These are phyloP conservation scores for Enteromius paludinosus DNA, from an alignment of 2,797 vertebrate species.

Conservation along the genomic window DNA sequence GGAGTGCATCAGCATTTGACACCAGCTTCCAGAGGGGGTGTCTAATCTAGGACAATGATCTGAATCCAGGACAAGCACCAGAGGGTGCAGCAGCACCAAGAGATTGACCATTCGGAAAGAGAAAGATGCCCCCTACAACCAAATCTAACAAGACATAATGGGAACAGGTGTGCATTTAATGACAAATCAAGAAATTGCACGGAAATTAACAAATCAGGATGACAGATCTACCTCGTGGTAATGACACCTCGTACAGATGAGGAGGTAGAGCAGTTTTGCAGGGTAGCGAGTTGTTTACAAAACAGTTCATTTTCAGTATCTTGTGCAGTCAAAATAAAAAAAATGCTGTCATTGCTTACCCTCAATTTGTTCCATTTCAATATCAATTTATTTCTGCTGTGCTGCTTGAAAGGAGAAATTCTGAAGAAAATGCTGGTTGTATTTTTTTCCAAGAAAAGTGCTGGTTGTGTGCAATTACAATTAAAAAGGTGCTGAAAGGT, in stretches of 20 bases:
- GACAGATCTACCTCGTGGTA: conserved; percentile 31
- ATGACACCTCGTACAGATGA: not conserved
- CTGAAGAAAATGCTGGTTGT: not conserved
- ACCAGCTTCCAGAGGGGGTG: conserved; percentile 31
- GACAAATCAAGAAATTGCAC: conserved; percentile 20
- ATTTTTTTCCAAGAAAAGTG: not conserved
- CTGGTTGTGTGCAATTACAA: not conserved
- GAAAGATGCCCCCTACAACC: not conserved
- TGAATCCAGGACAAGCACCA: conserved; percentile 12
- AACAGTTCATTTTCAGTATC: not conserved
- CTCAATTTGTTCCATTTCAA: not conserved
- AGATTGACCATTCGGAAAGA: conserved; percentile 10
- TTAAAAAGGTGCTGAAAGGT: not conserved
- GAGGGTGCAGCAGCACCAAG: not conserved
- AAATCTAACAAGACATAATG: conserved; percentile 36
- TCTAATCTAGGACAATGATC: conserved; percentile 27
- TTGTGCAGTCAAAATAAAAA: not conserved
- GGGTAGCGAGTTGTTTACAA: not conserved
- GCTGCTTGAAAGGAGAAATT: not conserved
- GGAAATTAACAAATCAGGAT: conserved; percentile 26
- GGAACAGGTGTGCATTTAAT: conserved; percentile 28
- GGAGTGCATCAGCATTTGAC: conserved; percentile 17
- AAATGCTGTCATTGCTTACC: not conserved
- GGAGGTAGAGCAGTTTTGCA: not conserved
- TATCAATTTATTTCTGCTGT: not conserved